Evolutionary conservation across 2,113 vertebrate species (phyloP).

Genomic region (Hemiscyllium ocellatum): DNA sequence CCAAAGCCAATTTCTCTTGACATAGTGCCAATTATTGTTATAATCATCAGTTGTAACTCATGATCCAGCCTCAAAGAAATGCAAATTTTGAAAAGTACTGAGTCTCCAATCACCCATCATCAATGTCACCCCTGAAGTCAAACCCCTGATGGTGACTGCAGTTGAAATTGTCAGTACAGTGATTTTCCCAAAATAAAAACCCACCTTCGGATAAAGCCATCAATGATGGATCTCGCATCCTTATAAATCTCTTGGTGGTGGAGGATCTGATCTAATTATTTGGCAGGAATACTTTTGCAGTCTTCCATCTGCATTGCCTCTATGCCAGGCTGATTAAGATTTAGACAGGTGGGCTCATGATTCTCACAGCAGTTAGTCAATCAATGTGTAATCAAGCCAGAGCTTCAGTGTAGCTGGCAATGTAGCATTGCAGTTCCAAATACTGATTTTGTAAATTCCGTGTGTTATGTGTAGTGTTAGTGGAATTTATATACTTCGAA

Average conservation of each 20-base stretch:
- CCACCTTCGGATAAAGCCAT: neutral
- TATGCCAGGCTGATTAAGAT: neutral
- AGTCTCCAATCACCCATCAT: neutral
- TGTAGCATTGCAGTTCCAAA: neutral
- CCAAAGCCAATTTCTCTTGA: neutral
- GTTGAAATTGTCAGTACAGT: constrained; percentile 8
- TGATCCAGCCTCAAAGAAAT: neutral
- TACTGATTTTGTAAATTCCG: neutral
- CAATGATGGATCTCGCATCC: neutral
- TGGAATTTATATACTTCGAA: neutral
- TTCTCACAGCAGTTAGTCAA: constrained; percentile 34
- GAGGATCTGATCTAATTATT: constrained; percentile 29
- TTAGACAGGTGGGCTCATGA: constrained; percentile 31
- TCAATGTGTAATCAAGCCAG: constrained; percentile 22
- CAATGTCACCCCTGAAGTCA: neutral
- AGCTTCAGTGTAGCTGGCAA: neutral
- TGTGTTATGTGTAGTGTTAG: neutral
- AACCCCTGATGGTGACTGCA: neutral
- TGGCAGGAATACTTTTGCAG: neutral
- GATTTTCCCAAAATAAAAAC: neutral
- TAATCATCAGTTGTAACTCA: neutral
- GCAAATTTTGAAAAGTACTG: neutral
- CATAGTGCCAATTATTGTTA: neutral
- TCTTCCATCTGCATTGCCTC: constrained; percentile 3
- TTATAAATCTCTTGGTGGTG: constrained; percentile 2